These are phyloP conservation scores for Epicampocera succincta DNA, from an alignment of 2,888 invertebrate genomes.

Conservation along the genomic window DNA sequence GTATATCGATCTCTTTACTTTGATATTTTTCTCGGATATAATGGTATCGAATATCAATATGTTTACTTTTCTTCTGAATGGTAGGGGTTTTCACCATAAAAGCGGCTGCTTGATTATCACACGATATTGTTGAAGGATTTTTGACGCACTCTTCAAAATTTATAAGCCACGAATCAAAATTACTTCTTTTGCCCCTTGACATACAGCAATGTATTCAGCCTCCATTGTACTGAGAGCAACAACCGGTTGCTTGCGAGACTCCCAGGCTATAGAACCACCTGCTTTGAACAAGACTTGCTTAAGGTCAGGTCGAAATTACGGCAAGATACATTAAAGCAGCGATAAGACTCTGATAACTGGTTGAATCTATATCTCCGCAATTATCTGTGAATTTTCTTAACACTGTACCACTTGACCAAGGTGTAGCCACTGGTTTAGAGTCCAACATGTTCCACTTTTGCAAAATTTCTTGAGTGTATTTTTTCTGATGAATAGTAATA, in stretches of 20 bases:
- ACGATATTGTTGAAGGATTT: too few species aligned
- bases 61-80: conserved; percentile 24
- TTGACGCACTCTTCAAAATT: too few species aligned
- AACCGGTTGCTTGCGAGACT: conserved; percentile 13
- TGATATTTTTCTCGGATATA: conserved; percentile 24
- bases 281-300: neutral
- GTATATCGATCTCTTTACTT: conserved; percentile 17
- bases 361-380: neutral
- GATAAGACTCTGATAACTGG: neutral
- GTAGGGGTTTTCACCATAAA: conserved; percentile 16
- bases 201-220: conserved; percentile 61
- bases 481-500: neutral
- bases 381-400: too few species aligned
- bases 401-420: too few species aligned
- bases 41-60: conserved; percentile 33
- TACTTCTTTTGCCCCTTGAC: conserved; percentile 51
- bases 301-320: neutral
- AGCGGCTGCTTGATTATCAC: too few species aligned
- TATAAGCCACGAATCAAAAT: conserved; percentile 26
- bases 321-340: neutral
- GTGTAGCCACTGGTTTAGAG: too few species aligned
- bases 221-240: too few species aligned
- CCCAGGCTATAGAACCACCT: conserved; percentile 23
- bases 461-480: too few species aligned
- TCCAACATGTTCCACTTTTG: too few species aligned